Percentiles rank a stretch among this genome's conserved stretches.
Evolutionary conservation across 1,140 invertebrate genomes (phyloP).

Genomic region (Cydia fagiglandana): DNA sequence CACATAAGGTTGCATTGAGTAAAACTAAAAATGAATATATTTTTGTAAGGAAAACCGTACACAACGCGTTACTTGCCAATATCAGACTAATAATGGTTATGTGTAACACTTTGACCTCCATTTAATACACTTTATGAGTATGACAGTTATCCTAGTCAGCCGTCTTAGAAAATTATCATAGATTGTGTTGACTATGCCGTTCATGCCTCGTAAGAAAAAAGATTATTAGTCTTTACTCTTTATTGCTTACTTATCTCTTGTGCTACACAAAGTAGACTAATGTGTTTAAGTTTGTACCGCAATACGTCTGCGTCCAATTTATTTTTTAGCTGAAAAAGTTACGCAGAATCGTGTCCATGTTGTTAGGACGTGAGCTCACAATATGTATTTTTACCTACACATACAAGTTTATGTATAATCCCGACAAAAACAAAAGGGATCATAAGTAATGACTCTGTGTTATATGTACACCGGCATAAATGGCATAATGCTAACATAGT

Average conservation of each 20-base stretch:
- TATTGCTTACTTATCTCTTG: neutral
- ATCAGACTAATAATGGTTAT: too few relatives aligned
- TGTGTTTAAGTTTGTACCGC: constrained; percentile 31
- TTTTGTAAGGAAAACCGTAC: too few relatives aligned
- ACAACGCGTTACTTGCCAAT: too few relatives aligned
- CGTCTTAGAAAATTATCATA: too few relatives aligned
- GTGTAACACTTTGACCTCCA: too few relatives aligned
- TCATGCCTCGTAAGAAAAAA: neutral
- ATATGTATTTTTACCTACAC: neutral
- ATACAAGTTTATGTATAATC: constrained; percentile 16
- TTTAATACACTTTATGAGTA: too few relatives aligned
- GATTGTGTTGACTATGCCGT: too few relatives aligned
- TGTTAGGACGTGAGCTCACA: constrained; percentile 8
- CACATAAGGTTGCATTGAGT: too few relatives aligned
- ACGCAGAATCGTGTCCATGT: constrained; percentile 11
- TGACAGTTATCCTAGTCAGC: too few relatives aligned
- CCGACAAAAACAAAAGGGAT: constrained; percentile 14
- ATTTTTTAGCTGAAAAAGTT: constrained; percentile 28
- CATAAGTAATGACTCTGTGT: neutral
- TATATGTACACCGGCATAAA: neutral
- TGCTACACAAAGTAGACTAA: constrained; percentile 27
- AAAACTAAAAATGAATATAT: too few relatives aligned
- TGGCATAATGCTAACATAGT: constrained; percentile 9
- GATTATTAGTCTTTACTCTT: neutral
- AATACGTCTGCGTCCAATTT: constrained; percentile 25